Evolutionary conservation across 2,888 invertebrate species (phyloP).

Genomic region (Pardosa pseudoannulata): DNA sequence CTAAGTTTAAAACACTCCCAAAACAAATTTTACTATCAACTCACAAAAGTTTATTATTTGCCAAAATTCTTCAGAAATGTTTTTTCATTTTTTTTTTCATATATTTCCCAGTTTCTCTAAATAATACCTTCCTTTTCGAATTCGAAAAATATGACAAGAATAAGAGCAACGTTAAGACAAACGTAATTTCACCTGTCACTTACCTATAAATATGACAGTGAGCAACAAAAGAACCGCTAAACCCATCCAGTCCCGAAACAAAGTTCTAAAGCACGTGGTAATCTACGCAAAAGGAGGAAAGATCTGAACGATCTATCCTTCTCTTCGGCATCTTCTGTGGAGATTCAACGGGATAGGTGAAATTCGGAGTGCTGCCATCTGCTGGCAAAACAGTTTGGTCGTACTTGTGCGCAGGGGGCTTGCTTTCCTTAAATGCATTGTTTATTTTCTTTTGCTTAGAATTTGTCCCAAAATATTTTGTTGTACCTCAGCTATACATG

Average conservation of each 20-base stretch:
- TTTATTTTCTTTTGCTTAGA: not conserved
- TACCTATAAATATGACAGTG: conserved; percentile 39
- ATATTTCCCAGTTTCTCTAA: too few species aligned
- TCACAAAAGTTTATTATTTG: too few species aligned
- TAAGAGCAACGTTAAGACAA: too few species aligned
- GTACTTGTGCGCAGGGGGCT: not conserved
- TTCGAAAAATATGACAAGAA: too few species aligned
- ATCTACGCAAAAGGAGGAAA: conserved; percentile 14
- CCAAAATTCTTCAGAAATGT: too few species aligned
- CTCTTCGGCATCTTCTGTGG: conserved; percentile 37
- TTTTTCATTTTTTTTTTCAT: too few species aligned
- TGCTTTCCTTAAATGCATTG: not conserved
- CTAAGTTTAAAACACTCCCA: too few species aligned
- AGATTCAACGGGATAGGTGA: conserved; percentile 14
- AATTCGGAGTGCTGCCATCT: conserved; percentile 26
- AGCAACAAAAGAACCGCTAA: conserved; percentile 37
- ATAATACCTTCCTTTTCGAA: too few species aligned
- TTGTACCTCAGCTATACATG: too few species aligned
- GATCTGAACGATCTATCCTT: conserved; percentile 23
- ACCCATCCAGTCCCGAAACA: conserved; percentile 50
- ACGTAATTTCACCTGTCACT: conserved; percentile 15
- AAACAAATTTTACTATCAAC: too few species aligned
- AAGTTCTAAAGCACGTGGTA: conserved; percentile 40
- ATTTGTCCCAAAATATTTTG: too few species aligned
- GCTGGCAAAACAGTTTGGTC: not conserved